Base-by-base conservation (phyloP, 2,113 vertebrate genomes). In the Symphodus melops region DNA sequence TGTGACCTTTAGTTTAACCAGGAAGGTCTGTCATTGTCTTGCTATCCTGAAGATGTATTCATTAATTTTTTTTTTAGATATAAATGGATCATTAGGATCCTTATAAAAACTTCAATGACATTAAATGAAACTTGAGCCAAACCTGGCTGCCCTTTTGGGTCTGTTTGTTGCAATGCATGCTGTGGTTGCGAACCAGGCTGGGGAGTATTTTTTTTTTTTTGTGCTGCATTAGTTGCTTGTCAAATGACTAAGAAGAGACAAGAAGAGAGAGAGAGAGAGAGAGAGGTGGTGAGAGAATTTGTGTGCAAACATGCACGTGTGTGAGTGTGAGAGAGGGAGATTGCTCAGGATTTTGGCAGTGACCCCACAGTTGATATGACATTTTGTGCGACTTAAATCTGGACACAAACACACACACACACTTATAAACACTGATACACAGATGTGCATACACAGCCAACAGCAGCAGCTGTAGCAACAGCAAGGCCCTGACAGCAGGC, bases 361-460 rank as follows among this genome's bases (percentile, higher is more conserved):
- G 17, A 52, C 53, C 51, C 69, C 81, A 62, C 57, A 63, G 36
- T 85, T 69, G 76, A 85, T 88, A 75, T 86, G 86, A 90, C 90
- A 87, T 91, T 91, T 89, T 61, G 67, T 86, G 76, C 73, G 82
- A 88, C 80, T 86, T 81, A 78, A 86, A 88, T 82, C 75, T 68
- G 49, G 44, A 41, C 72, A 62, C 69, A 69, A 2, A 49, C 20
- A 52, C 49, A 54, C 20, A 52, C 49, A 54, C 63, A 28, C 68
- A 68, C 46, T 16, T 12, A 52, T 56, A 56, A 28, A 64, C 68
- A 49, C 28, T 42, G 21, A 8, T 54, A 59, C 67, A 41, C 78
- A 87, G 75, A 89, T 84, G 76, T 83, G 86, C 77, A 68, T 58
- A 74, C 75, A 70, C 71, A 79, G 83, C 79, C 86, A 58, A 25